These are phyloP conservation scores for Gallinago solitaria DNA, from an alignment of 2,797 vertebrate species.

Conservation along the genomic window DNA sequence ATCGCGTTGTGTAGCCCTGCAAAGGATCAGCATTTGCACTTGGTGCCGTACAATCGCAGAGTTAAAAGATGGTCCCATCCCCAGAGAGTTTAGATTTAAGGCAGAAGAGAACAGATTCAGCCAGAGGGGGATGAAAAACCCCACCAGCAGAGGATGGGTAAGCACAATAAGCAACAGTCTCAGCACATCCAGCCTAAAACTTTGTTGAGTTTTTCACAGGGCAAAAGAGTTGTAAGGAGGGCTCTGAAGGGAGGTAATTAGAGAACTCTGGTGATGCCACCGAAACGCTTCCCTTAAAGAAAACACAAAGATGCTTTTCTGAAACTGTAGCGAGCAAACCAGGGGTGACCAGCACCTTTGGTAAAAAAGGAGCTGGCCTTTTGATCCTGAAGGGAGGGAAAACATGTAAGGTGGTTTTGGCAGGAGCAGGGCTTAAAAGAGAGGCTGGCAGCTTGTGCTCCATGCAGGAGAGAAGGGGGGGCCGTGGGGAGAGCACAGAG, in stretches of 20 bases:
- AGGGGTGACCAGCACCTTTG: neutral
- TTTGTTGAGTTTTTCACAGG: neutral
- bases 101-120: neutral
- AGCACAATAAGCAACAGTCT: neutral
- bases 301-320: neutral
- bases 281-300: neutral
- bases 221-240: neutral
- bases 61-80: neutral
- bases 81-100: slow-evolving; percentile 19
- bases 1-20: neutral
- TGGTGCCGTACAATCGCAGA: neutral
- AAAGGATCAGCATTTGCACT: slow-evolving; percentile 30
- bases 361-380: neutral
- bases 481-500: neutral
- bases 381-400: neutral
- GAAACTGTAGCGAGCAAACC: neutral
- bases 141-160: neutral
- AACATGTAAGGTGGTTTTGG: neutral
- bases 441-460: neutral
- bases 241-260: neutral
- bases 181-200: neutral
- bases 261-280: neutral
- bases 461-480: neutral
- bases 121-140: neutral
- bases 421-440: neutral